phyloP scores from a whole-genome alignment of 2,888 invertebrate genomes.

The Tenthredo livida region DNA sequence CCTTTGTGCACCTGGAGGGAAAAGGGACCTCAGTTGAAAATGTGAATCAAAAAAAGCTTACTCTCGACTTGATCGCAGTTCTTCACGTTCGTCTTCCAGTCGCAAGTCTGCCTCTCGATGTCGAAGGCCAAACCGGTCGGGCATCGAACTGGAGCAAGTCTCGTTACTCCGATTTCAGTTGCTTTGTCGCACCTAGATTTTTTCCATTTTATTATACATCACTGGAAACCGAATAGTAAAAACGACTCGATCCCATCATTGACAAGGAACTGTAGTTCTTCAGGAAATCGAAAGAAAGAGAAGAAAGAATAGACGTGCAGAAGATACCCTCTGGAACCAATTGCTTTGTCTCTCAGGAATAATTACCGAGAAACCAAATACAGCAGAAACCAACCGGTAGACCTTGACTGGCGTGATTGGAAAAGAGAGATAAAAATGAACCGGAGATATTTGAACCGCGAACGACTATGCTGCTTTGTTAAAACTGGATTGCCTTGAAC shows the following conservation, averaged over 20 bases:
- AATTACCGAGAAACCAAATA: neutral
- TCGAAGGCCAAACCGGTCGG: slow-evolving; percentile 95
- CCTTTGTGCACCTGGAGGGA: slow-evolving; percentile 93
- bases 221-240: neutral
- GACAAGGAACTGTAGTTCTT: neutral
- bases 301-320: neutral
- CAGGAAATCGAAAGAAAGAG: slow-evolving; percentile 3
- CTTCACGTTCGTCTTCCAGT: slow-evolving; percentile 98
- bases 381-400: slow-evolving; percentile 4
- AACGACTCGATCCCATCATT: neutral
- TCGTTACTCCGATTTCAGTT: slow-evolving; percentile 91
- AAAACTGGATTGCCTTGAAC: slow-evolving; percentile 65
- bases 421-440: slow-evolving; percentile 3
- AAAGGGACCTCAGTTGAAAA: slow-evolving; percentile 73
- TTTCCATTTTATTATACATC: neutral
- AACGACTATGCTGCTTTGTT: slow-evolving; percentile 56
- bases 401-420: slow-evolving; percentile 26
- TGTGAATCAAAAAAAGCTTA: slow-evolving; percentile 84
- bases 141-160: slow-evolving; percentile 94
- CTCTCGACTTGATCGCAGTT: slow-evolving; percentile 96
- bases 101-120: slow-evolving; percentile 96
- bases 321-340: neutral
- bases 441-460: slow-evolving; percentile 28
- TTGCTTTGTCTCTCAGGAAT: slow-evolving; percentile 9
- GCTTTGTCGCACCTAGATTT: slow-evolving; percentile 94